Evolutionary conservation across 2,797 vertebrate genomes (phyloP), one percentile per base, ranked within the genome.

Genomic region (Euphonia xanthogaster): DNA sequence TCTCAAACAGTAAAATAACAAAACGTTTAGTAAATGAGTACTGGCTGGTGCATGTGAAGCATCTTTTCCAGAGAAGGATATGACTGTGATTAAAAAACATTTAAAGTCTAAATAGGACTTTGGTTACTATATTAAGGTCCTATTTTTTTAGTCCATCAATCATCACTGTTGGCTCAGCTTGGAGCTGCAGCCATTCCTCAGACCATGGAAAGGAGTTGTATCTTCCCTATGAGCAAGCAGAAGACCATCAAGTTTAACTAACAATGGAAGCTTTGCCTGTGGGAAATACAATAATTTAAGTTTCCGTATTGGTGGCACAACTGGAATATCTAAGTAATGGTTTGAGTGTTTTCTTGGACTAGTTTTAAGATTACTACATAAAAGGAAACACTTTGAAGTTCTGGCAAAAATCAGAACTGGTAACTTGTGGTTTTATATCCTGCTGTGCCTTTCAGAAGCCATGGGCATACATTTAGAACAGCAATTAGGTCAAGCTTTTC

Each of bases 251-350:
- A 2, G 5, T 63, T 82, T 58, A 93, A 67, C 79, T 55, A 72
- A 86, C 0, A 1, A 86, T 23, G 44, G 67, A 84, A 84, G 76
- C 19, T 67, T 70, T 67, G 87, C 77, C 91, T 88, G 90, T 71
- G 90, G 90, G 95, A 97, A 95, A 88, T 74, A 78, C 10, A 58
- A 77, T 68, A 47, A 78, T 81, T 90, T 44, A 88, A 87, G 50
- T 96, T 96, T 96, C 94, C 88, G 62, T 80, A 86, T 12, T 92
- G 90, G 93, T 95, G 88, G 90, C 95, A 95, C 74, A 94, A 90
- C 63, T 90, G 93, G 96, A 96, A 97, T 96, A 93, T 89, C 48
- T 88, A 94, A 94, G 96, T 93, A 93, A 94, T 80, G 2, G 67
- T 5, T 28, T 91, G 65, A 83, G 42, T 45, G 48, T 82, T 95